Conservation (phyloP, 2,888 invertebrate species). For the Tubulanus polymorphus region DNA sequence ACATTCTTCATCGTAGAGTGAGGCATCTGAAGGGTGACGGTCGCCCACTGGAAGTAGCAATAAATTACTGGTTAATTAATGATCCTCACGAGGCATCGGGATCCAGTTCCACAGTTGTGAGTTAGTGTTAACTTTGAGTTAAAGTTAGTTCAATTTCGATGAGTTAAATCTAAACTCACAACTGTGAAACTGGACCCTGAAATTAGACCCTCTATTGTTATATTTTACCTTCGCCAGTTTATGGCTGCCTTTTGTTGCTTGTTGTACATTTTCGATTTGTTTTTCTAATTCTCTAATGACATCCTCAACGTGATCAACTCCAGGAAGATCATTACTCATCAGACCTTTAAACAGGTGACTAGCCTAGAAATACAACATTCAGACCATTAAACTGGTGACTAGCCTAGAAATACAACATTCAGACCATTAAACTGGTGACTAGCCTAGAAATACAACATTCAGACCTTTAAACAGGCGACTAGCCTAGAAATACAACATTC, state of each 20-base stretch:
- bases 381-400: conserved; percentile 62
- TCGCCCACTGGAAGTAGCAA: conserved; percentile 73
- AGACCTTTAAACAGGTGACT: conserved; percentile 62
- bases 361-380: conserved; percentile 33
- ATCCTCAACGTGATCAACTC: conserved; percentile 72
- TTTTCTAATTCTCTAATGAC: conserved; percentile 73
- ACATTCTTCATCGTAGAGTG: conserved; percentile 75
- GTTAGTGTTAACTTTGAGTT: too few relatives aligned
- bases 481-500: conserved; percentile 1
- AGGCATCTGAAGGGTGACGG: conserved; percentile 76
- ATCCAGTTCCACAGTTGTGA: too few relatives aligned
- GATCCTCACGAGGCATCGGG: too few relatives aligned
- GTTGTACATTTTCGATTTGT: conserved; percentile 69
- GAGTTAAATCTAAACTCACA: too few relatives aligned
- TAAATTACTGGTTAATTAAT: too few relatives aligned
- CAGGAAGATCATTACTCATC: conserved; percentile 68
- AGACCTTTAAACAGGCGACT: conserved; percentile 62
- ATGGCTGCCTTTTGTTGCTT: conserved; percentile 75
- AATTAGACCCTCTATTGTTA: too few relatives aligned
- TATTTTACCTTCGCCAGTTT: conserved; percentile 80
- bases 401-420: conserved; percentile 33
- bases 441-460: conserved; percentile 33
- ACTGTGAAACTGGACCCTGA: too few relatives aligned
- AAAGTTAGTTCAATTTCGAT: too few relatives aligned
- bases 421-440: conserved; percentile 62